Percentiles rank a stretch among this genome's conserved stretches.
phyloP scores from a whole-genome alignment of 2,797 vertebrate species.

The Squalus acanthias region DNA sequence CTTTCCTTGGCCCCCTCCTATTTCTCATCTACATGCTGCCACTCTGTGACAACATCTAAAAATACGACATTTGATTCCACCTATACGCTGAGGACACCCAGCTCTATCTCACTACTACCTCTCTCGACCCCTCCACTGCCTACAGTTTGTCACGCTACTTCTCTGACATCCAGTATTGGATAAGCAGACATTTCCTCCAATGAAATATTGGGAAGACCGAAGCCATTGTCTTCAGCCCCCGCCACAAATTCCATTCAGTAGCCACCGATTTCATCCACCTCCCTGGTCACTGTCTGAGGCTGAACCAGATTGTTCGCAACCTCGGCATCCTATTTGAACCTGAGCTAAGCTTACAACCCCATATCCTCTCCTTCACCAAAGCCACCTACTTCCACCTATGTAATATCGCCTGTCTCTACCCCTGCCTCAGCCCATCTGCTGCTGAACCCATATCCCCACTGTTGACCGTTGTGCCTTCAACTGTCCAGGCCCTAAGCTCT shows the following conservation, averaged over 20 bases:
- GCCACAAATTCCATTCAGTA: background rate
- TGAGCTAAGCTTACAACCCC: background rate
- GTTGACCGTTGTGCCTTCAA: background rate
- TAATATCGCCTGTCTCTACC: background rate
- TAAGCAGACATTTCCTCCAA: background rate
- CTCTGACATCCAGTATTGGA: background rate
- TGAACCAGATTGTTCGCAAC: background rate
- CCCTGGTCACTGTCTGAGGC: background rate
- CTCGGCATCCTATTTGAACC: background rate
- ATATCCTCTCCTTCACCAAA: background rate
- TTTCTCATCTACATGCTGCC: background rate
- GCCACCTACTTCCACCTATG: background rate
- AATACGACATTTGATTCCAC: background rate
- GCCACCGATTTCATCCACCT: background rate
- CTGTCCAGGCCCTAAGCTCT: background rate
- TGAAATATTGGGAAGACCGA: background rate
- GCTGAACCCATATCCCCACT: background rate
- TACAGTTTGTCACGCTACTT: background rate
- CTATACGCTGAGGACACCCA: background rate
- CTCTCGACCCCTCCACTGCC: background rate
- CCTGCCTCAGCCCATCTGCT: background rate
- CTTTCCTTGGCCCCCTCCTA: background rate
- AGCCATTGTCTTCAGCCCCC: background rate
- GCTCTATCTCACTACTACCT: background rate
- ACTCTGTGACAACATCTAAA: background rate